These are phyloP conservation scores for Pocillopora verrucosa DNA, from an alignment of 64 coral and sea anemone species.

Conservation along the genomic window DNA sequence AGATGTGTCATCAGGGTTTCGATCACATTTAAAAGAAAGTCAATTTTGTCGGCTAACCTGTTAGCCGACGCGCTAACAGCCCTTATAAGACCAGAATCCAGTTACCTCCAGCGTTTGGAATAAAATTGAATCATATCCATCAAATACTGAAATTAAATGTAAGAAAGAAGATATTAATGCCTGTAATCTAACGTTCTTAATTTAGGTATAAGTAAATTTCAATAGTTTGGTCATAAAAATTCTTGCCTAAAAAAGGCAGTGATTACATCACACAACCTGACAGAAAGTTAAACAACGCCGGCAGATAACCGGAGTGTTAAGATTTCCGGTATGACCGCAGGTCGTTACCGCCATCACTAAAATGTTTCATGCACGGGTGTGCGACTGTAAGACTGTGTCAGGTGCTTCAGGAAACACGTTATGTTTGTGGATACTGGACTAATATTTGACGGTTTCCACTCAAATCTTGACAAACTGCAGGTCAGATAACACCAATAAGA, in stretches of 20 bases:
- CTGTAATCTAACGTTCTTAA: background rate
- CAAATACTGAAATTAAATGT: no score
- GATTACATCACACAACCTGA: constrained; percentile 36
- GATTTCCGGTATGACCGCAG: no score
- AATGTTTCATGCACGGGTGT: background rate
- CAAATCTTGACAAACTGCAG: background rate
- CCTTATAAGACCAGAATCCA: background rate
- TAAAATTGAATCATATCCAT: background rate
- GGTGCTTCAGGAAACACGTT: background rate
- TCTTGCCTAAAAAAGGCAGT: background rate
- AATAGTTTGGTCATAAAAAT: background rate
- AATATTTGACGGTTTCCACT: background rate
- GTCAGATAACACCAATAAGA: background rate
- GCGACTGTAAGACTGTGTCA: background rate
- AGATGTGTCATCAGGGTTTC: no score
- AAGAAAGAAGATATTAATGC: no score
- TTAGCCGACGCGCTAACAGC: no score
- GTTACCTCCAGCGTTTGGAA: background rate
- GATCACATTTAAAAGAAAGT: no score
- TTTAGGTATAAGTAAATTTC: background rate
- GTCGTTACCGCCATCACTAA: background rate
- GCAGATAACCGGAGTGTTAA: background rate
- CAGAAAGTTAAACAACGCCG: background rate
- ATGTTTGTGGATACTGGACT: background rate
- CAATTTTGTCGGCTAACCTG: no score